These are phyloP conservation scores for Alectura lathami DNA, from an alignment of 2,113 vertebrate genomes.

Conservation along the genomic window DNA sequence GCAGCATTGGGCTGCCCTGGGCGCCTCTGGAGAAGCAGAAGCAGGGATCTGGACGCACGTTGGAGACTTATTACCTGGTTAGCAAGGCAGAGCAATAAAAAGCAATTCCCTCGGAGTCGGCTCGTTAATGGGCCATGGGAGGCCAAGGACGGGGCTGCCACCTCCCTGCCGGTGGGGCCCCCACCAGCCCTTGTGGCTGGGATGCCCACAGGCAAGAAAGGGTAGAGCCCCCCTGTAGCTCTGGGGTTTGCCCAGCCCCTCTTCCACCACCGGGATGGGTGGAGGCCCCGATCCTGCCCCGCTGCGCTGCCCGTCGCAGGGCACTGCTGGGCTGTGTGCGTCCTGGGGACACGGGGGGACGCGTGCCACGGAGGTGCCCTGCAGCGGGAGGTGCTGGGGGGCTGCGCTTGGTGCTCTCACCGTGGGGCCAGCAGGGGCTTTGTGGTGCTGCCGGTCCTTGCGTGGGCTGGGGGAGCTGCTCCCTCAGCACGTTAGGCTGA, in stretches of 20 bases:
- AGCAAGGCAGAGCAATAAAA: neutral
- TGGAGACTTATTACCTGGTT: neutral
- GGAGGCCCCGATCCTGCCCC: neutral
- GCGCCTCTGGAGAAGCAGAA: neutral
- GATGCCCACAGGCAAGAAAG: accelerated
- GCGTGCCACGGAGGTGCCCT: neutral
- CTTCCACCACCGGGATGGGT: neutral
- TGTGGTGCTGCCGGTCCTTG: neutral
- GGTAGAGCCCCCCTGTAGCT: accelerated
- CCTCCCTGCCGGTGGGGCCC: neutral
- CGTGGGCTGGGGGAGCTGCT: neutral
- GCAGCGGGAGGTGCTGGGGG: accelerated
- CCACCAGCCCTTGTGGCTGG: accelerated
- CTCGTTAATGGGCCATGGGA: neutral
- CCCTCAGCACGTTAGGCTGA: neutral
- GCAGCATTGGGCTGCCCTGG: neutral
- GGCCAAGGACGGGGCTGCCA: neutral
- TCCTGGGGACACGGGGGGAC: neutral
- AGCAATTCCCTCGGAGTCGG: neutral
- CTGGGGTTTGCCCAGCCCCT: neutral
- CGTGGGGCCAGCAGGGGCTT: accelerated
- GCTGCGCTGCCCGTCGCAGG: neutral
- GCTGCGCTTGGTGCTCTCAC: accelerated
- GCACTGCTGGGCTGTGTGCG: too few species aligned
- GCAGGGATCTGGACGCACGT: neutral